phyloP scores from a whole-genome alignment of 2,797 vertebrate species.

The Gila robusta region DNA sequence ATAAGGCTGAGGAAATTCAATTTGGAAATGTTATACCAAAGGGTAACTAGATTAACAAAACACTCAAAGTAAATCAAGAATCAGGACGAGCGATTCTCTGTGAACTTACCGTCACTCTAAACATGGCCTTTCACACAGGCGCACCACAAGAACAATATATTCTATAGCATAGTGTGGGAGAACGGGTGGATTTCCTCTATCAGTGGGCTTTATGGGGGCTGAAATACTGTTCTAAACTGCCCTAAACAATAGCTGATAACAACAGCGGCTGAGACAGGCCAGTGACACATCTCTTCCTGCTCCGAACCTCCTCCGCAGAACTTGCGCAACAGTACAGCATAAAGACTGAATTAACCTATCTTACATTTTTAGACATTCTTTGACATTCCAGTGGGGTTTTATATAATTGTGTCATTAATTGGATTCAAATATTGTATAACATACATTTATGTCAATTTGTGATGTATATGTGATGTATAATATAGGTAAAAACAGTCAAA shows the following conservation, averaged over 20 bases:
- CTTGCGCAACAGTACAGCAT: constrained; percentile 1
- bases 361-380: neutral
- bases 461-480: neutral
- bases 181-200: constrained; percentile 32
- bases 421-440: neutral
- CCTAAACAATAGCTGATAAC: constrained; percentile 34
- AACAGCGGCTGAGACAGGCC: constrained; percentile 22
- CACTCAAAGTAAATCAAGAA: constrained; percentile 46
- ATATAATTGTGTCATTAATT: neutral
- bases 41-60: constrained; percentile 49
- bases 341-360: neutral
- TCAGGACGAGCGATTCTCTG: constrained; percentile 15
- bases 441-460: neutral
- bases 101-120: constrained; percentile 12
- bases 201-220: constrained; percentile 9
- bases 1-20: constrained; percentile 32
- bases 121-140: neutral
- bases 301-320: constrained; percentile 25
- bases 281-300: constrained; percentile 29
- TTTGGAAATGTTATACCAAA: constrained; percentile 47
- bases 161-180: constrained; percentile 7
- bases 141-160: neutral
- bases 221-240: constrained; percentile 7
- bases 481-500: neutral
- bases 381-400: neutral